phyloP scores from a whole-genome alignment of 2,888 invertebrate species.

The Tethea ocularis region DNA sequence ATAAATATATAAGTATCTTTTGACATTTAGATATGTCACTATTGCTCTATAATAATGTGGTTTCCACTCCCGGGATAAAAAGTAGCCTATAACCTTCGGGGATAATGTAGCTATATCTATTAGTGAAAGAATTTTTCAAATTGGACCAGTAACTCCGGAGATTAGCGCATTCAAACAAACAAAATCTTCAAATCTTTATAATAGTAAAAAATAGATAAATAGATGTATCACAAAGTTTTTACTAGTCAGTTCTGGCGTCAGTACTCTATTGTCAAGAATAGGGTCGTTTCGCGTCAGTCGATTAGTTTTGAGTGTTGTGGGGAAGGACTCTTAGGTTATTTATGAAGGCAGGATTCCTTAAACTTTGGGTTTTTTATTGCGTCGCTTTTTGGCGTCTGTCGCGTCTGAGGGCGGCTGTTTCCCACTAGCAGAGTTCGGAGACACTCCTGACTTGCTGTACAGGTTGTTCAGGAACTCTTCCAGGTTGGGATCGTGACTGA shows the following conservation, averaged over 20 bases:
- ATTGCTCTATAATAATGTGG: no score
- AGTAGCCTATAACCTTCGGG: no score
- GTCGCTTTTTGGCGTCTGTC: slow-evolving; percentile 62
- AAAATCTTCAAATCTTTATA: no score
- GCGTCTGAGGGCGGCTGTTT: slow-evolving; percentile 37
- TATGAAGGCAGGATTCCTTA: slow-evolving; percentile 26
- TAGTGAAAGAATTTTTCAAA: no score
- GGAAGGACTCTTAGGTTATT: slow-evolving; percentile 2
- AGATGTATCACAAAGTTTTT: no score
- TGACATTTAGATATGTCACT: no score
- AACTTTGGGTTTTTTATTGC: slow-evolving; percentile 70
- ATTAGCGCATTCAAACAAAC: no score
- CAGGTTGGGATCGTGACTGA: slow-evolving; percentile 88
- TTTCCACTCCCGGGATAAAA: no score
- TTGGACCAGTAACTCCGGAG: no score
- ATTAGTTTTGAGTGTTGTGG: slow-evolving; percentile 5
- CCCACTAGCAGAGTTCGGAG: slow-evolving; percentile 48
- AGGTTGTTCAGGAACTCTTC: slow-evolving; percentile 92
- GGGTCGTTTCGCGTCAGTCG: not conserved
- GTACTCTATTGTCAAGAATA: not conserved
- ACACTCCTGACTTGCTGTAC: slow-evolving; percentile 86
- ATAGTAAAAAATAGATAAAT: no score
- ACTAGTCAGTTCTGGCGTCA: not conserved
- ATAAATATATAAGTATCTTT: no score
- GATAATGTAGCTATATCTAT: no score